Conservation (phyloP, 2,113 vertebrate species). For the Reinhardtius hippoglossoides region DNA sequence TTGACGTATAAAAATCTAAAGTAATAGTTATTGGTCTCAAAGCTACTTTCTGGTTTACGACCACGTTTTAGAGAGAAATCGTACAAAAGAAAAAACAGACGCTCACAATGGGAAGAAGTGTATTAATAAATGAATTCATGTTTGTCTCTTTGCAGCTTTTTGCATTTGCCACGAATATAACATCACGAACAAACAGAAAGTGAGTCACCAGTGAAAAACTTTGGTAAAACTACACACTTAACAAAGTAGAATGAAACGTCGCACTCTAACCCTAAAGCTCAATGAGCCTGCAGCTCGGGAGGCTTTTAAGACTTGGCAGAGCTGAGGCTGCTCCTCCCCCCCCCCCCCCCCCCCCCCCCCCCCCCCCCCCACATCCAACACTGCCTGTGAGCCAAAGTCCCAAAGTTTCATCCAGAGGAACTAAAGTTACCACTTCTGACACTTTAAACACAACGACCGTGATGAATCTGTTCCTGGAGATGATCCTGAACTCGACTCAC, state of each 20-base stretch:
- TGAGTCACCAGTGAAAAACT: not conserved
- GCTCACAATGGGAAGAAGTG: too few species aligned
- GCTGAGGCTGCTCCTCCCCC: too few species aligned
- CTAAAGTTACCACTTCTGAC: not conserved
- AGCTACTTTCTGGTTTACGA: too few species aligned
- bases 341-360: too few species aligned
- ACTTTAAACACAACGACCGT: not conserved
- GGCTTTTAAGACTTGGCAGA: slow-evolving; percentile 53
- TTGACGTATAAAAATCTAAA: too few species aligned
- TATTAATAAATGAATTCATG: too few species aligned
- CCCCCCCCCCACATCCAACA: slow-evolving; percentile 4
- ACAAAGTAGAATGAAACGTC: slow-evolving; percentile 3
- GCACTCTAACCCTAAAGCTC: not conserved
- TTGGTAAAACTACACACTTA: not conserved
- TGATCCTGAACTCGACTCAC: too few species aligned
- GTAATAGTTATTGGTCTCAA: too few species aligned
- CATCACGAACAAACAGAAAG: not conserved
- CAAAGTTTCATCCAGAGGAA: not conserved
- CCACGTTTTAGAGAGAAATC: too few species aligned
- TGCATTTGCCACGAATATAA: too few species aligned
- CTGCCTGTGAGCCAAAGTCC: not conserved
- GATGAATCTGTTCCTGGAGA: not conserved
- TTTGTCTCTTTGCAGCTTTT: too few species aligned
- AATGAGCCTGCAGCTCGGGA: not conserved
- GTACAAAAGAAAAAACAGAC: too few species aligned